Conservation (phyloP, 2,797 vertebrate genomes). For the Tangara arthus region DNA sequence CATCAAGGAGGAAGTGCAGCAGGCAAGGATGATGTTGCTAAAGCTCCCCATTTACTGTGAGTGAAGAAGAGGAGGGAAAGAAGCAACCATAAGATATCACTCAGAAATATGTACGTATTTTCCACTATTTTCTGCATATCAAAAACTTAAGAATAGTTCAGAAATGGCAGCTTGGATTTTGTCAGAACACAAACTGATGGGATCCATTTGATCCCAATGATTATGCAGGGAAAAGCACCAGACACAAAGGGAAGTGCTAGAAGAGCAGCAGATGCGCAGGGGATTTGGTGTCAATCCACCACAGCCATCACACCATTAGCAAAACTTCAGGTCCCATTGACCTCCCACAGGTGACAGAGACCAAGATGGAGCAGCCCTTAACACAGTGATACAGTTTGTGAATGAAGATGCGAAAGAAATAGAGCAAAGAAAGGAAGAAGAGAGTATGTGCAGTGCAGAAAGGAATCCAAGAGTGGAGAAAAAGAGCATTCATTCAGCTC, state of each 20-base stretch:
- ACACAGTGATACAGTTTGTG: background rate
- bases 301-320: background rate
- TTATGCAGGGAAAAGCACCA: background rate
- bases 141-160: background rate
- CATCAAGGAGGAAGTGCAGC: background rate
- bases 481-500: background rate
- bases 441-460: background rate
- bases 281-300: background rate
- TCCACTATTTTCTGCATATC: background rate
- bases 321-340: background rate
- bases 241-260: background rate
- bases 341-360: background rate
- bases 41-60: background rate
- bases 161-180: background rate
- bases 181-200: background rate
- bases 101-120: background rate
- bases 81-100: fast-evolving
- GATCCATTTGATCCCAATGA: background rate
- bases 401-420: background rate
- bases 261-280: background rate
- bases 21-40: background rate
- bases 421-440: background rate
- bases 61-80: background rate
- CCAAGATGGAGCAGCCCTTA: background rate
- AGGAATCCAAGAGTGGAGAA: background rate